phyloP scores from a whole-genome alignment of 2,797 vertebrate species.

The Octomys mimax region DNA sequence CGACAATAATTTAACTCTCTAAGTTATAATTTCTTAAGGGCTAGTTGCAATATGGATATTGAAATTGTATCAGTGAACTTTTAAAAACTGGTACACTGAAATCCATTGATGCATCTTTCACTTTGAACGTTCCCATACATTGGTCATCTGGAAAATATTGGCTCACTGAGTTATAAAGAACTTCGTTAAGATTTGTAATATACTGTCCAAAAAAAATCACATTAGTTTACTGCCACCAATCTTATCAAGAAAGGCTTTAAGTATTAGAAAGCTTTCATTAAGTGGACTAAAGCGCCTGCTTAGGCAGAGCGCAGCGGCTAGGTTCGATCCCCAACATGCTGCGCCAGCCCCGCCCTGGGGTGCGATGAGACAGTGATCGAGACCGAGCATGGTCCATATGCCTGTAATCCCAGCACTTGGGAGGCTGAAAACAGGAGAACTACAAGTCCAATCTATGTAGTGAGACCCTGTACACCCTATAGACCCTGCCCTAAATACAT shows the following conservation, averaged over 20 bases:
- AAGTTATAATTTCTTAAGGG: background rate
- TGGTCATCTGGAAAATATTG: background rate
- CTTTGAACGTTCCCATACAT: background rate
- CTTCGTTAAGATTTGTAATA: background rate
- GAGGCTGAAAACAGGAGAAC: too few relatives aligned
- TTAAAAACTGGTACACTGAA: background rate
- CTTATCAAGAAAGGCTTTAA: background rate
- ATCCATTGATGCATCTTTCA: background rate
- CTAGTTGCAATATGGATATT: background rate
- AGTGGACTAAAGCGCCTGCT: background rate
- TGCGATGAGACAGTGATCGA: too few relatives aligned
- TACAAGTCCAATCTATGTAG: too few relatives aligned
- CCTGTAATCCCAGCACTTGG: too few relatives aligned
- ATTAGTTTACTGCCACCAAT: background rate
- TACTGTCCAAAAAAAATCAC: background rate
- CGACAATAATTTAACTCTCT: conserved; percentile 29
- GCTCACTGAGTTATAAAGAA: background rate
- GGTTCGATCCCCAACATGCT: too few relatives aligned
- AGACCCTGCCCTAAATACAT: too few relatives aligned
- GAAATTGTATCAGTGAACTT: background rate
- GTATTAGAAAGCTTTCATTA: background rate
- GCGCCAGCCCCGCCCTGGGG: too few relatives aligned
- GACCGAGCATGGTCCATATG: too few relatives aligned
- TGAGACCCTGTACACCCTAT: too few relatives aligned
- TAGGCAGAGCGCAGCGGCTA: too few relatives aligned